phyloP scores from a whole-genome alignment of 2,888 invertebrate species.

The Urechis unicinctus region DNA sequence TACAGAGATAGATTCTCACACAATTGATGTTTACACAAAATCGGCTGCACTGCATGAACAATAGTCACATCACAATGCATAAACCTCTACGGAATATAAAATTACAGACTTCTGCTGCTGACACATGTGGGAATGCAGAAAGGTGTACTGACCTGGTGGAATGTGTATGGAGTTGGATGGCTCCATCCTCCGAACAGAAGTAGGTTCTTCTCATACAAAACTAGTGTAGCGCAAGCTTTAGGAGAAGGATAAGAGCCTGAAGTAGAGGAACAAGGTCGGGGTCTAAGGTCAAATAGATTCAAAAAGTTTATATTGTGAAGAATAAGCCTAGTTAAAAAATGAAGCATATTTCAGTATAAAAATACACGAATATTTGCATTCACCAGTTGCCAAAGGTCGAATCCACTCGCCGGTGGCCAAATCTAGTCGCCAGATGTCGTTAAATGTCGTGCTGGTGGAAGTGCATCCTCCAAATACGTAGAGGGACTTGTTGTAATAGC shows the following conservation, averaged over 20 bases:
- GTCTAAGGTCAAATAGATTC: not conserved
- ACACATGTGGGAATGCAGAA: too few species aligned
- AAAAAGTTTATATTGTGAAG: too few species aligned
- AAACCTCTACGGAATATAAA: too few species aligned
- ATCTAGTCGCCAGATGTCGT: slow-evolving; percentile 92
- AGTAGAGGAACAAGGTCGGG: slow-evolving; percentile 8
- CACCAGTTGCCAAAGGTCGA: slow-evolving; percentile 48
- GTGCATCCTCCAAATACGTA: slow-evolving; percentile 96
- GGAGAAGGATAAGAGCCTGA: slow-evolving; percentile 86
- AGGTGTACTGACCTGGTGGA: slow-evolving; percentile 52
- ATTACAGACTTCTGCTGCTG: too few species aligned
- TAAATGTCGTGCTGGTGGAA: slow-evolving; percentile 86
- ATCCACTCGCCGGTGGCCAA: slow-evolving; percentile 79
- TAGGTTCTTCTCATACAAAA: slow-evolving; percentile 75
- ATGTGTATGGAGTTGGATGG: slow-evolving; percentile 75
- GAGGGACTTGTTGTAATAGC: slow-evolving; percentile 56
- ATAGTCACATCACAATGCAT: too few species aligned
- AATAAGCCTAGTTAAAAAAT: too few species aligned
- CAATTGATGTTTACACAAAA: too few species aligned
- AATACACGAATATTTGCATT: slow-evolving; percentile 2
- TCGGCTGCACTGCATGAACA: too few species aligned
- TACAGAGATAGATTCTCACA: too few species aligned
- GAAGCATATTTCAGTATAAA: too few species aligned
- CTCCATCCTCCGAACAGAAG: slow-evolving; percentile 94
- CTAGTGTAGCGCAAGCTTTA: slow-evolving; percentile 89